A percentile compares a stretch with the other conserved stretches of the same genome.
Evolutionary conservation across 2,888 invertebrate species (phyloP).

Genomic region (Eupithecia centaureata): DNA sequence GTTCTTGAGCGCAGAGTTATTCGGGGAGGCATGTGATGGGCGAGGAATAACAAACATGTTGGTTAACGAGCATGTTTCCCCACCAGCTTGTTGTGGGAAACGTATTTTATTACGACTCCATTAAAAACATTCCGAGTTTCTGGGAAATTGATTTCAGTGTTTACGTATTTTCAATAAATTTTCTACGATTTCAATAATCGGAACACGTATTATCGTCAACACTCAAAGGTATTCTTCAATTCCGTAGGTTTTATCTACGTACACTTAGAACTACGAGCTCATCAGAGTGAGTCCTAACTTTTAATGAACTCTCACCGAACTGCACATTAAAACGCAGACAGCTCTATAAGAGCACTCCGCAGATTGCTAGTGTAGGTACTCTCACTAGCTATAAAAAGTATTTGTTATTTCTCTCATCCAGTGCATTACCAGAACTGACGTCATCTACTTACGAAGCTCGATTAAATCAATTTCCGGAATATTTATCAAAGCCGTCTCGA

Average conservation of each 20-base stretch:
- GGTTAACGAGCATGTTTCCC: background rate
- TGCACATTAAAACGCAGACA: background rate
- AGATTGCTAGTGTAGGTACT: background rate
- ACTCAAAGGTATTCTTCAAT: background rate
- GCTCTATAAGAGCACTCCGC: background rate
- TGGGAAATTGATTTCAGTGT: background rate
- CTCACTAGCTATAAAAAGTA: background rate
- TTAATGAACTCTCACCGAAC: background rate
- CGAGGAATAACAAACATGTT: background rate
- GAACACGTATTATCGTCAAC: background rate
- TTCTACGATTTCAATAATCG: background rate
- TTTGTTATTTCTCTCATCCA: background rate
- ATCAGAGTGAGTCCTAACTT: background rate
- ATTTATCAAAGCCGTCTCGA: slow-evolving; percentile 17
- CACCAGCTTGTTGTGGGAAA: background rate
- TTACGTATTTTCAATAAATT: background rate
- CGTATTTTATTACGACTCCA: background rate
- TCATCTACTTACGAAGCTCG: background rate
- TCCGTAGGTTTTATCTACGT: background rate
- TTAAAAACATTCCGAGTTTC: background rate
- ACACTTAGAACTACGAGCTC: background rate
- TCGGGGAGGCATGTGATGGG: background rate
- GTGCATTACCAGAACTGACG: background rate
- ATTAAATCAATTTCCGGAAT: slow-evolving; percentile 31
- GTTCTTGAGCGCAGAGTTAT: background rate